These are phyloP conservation scores for Phanerotoma sp. DNA, from an alignment of 2,888 invertebrate species.

Conservation along the genomic window DNA sequence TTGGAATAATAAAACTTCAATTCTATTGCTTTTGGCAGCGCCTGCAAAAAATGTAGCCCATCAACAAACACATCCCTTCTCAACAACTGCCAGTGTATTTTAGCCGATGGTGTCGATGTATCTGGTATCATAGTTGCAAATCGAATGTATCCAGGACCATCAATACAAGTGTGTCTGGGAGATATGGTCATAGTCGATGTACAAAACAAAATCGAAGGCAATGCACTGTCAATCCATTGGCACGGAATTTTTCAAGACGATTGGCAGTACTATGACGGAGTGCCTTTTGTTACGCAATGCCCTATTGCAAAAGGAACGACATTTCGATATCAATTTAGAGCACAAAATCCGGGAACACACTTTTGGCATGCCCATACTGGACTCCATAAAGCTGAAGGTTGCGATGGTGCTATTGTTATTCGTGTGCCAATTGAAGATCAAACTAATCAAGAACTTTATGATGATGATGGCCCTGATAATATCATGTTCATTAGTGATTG, in stretches of 20 bases:
- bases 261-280: slow-evolving; percentile 83
- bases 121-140: slow-evolving; percentile 77
- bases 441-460: slow-evolving; percentile 26
- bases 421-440: slow-evolving; percentile 54
- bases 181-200: slow-evolving; percentile 86
- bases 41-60: slow-evolving; percentile 81
- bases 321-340: slow-evolving; percentile 64
- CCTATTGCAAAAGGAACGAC: slow-evolving; percentile 83
- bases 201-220: slow-evolving; percentile 80
- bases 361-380: slow-evolving; percentile 56
- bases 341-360: slow-evolving; percentile 52
- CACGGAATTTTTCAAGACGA: slow-evolving; percentile 84
- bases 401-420: slow-evolving; percentile 63
- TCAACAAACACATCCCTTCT: slow-evolving; percentile 78
- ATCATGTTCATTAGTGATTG: slow-evolving; percentile 33
- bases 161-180: slow-evolving; percentile 82
- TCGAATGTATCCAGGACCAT: slow-evolving; percentile 85
- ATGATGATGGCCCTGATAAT: slow-evolving; percentile 29
- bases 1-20: no score
- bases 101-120: slow-evolving; percentile 83
- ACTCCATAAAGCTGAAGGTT: slow-evolving; percentile 64
- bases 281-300: slow-evolving; percentile 84
- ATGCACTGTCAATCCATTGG: slow-evolving; percentile 88
- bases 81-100: slow-evolving; percentile 81
- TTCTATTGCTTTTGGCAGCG: slow-evolving; percentile 62